A percentile compares a stretch with the other conserved stretches of the same genome.
These are phyloP conservation scores for Biston stratarius DNA, from an alignment of 2,888 invertebrate genomes.

Conservation along the genomic window DNA sequence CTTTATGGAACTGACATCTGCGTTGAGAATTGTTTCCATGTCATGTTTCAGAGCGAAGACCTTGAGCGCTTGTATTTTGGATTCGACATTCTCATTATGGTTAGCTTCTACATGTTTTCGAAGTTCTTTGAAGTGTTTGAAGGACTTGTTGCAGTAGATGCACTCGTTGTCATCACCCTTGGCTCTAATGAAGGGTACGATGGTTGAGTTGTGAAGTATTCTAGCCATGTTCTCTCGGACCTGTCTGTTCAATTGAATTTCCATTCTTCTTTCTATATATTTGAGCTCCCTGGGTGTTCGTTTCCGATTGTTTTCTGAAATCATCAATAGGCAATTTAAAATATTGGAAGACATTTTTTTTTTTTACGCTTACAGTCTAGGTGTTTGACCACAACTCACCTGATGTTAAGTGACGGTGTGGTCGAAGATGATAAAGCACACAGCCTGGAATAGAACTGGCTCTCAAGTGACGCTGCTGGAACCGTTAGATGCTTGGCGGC, in stretches of 20 bases:
- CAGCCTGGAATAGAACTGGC: no score
- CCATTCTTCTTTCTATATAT: neutral
- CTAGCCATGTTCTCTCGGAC: neutral
- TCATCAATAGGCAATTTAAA: no score
- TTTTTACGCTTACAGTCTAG: no score
- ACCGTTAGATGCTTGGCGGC: no score
- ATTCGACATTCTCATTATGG: neutral
- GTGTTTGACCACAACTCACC: no score
- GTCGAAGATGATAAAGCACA: no score
- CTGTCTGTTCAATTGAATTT: neutral
- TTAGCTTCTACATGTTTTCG: neutral
- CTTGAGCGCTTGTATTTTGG: neutral
- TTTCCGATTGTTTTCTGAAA: neutral
- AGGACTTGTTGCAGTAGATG: neutral
- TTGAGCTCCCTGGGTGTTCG: neutral
- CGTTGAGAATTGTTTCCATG: neutral
- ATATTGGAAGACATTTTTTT: neutral
- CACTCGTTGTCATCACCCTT: neutral
- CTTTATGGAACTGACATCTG: neutral
- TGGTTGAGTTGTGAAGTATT: neutral
- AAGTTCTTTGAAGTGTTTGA: neutral
- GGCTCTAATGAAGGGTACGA: neutral
- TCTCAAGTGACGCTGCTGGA: no score
- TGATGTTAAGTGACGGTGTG: no score
- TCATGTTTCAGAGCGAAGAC: neutral